These are phyloP conservation scores for Prunella strophiata DNA, from an alignment of 2,797 vertebrate species.

Conservation along the genomic window DNA sequence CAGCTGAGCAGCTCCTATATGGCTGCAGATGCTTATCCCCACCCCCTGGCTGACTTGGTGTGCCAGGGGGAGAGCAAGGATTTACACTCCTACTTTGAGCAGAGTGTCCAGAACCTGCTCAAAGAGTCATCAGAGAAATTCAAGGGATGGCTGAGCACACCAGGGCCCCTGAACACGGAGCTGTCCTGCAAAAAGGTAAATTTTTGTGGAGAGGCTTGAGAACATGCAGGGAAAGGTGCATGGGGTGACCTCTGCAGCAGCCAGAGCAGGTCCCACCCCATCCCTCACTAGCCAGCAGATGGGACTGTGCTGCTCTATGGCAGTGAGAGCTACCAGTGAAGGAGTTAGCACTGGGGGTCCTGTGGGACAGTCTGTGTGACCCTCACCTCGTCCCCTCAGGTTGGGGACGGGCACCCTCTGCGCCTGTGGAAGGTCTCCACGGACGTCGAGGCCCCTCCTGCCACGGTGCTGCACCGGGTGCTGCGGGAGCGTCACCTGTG, in stretches of 20 bases:
- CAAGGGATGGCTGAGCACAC: constrained; percentile 81
- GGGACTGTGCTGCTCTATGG: rapidly evolving
- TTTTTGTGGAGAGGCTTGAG: background rate
- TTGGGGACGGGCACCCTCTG: constrained; percentile 82
- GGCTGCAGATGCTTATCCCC: constrained; percentile 79
- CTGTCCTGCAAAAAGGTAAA: constrained; percentile 86
- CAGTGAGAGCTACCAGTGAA: background rate
- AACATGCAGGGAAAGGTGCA: rapidly evolving
- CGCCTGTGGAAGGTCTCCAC: constrained; percentile 84
- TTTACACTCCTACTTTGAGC: constrained; percentile 79
- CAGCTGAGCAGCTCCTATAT: constrained; percentile 84
- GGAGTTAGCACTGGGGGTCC: background rate
- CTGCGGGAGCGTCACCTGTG: constrained; percentile 86
- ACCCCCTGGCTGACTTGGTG: constrained; percentile 77
- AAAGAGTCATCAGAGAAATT: constrained; percentile 80
- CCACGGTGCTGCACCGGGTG: constrained; percentile 80
- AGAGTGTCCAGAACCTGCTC: constrained; percentile 79
- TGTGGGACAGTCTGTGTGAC: background rate
- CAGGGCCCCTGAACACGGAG: constrained; percentile 80
- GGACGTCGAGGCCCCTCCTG: constrained; percentile 79
- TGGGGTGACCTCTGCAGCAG: background rate
- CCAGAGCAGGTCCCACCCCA: background rate
- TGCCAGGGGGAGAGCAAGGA: constrained; percentile 71
- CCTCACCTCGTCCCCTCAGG: constrained; percentile 42
- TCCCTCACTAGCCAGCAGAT: background rate